Evolutionary conservation across 2,888 invertebrate genomes (phyloP).

Genomic region (Eulithis prunata): DNA sequence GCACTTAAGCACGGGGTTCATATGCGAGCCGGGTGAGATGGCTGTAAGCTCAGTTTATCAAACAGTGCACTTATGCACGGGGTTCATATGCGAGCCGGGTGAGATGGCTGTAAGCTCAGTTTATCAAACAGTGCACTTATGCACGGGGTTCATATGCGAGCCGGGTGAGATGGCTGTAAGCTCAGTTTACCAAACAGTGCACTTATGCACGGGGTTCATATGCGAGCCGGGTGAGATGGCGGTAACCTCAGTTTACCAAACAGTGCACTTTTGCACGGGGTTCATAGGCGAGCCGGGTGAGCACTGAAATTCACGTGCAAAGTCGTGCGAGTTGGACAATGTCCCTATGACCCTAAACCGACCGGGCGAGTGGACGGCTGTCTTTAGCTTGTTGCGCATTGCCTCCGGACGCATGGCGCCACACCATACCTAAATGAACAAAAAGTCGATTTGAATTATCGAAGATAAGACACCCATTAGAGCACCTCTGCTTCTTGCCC

Average conservation of each 20-base stretch:
- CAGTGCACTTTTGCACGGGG: slow-evolving; percentile 89
- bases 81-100: slow-evolving; percentile 91
- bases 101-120: too few relatives aligned
- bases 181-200: slow-evolving; percentile 92
- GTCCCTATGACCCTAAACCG: slow-evolving; percentile 92
- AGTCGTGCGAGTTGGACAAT: slow-evolving; percentile 90
- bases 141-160: slow-evolving; percentile 91
- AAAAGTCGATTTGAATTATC: background rate
- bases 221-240: slow-evolving; percentile 87
- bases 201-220: slow-evolving; percentile 92
- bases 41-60: too few relatives aligned
- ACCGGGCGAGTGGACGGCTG: slow-evolving; percentile 93
- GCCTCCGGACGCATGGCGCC: slow-evolving; percentile 93
- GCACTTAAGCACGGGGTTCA: slow-evolving; percentile 92
- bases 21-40: slow-evolving; percentile 87
- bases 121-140: slow-evolving; percentile 92
- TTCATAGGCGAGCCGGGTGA: slow-evolving; percentile 91
- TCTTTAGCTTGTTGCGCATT: slow-evolving; percentile 90
- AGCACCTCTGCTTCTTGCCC: too few relatives aligned
- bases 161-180: too few relatives aligned
- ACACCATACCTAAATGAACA: slow-evolving; percentile 74
- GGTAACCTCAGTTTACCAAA: slow-evolving; percentile 86
- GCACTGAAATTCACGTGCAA: slow-evolving; percentile 89
- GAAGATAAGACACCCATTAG: too few relatives aligned
- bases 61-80: slow-evolving; percentile 89